Conservation (phyloP, 2,888 invertebrate genomes). For the Mimumesa dahlbomi region DNA sequence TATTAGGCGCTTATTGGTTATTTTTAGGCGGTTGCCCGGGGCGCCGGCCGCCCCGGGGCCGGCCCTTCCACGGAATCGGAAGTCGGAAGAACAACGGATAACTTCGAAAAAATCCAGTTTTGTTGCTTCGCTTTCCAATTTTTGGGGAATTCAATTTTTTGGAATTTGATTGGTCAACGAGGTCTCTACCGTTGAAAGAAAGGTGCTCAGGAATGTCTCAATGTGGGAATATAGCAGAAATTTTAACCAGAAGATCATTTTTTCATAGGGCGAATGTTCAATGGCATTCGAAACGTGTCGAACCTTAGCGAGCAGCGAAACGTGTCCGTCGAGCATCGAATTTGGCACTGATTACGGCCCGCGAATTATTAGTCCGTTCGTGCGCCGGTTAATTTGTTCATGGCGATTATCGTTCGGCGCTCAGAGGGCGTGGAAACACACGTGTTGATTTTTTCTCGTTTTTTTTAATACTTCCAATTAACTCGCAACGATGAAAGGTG, state of each 20-base stretch:
- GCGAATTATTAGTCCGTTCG: slow-evolving; percentile 34
- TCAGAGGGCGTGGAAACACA: slow-evolving; percentile 4
- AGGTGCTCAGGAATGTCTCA: too few species aligned
- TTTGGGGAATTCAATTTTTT: too few species aligned
- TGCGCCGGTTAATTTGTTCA: slow-evolving; percentile 6
- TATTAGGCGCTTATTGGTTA: slow-evolving; percentile 79
- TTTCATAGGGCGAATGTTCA: too few species aligned
- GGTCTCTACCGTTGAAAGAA: too few species aligned
- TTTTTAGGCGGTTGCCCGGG: slow-evolving; percentile 70
- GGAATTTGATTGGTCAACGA: too few species aligned
- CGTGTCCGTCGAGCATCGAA: slow-evolving; percentile 25
- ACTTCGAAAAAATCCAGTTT: slow-evolving; percentile 18
- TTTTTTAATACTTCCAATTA: slow-evolving; percentile 2
- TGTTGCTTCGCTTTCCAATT: too few species aligned
- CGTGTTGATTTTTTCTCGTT: background rate
- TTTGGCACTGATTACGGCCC: slow-evolving; percentile 34
- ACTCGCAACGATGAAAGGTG: background rate
- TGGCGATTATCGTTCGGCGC: slow-evolving; percentile 1
- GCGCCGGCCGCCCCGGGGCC: slow-evolving; percentile 61
- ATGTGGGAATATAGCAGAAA: too few species aligned
- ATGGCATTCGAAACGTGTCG: too few species aligned
- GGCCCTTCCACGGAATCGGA: slow-evolving; percentile 65
- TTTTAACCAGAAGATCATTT: too few species aligned
- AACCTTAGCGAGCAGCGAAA: slow-evolving; percentile 1
- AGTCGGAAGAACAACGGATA: slow-evolving; percentile 68